A percentile compares a stretch with the other conserved stretches of the same genome.
These are phyloP conservation scores for Pantherophis alleghaniensis DNA, from an alignment of 2,797 vertebrate genomes.

Conservation along the genomic window DNA sequence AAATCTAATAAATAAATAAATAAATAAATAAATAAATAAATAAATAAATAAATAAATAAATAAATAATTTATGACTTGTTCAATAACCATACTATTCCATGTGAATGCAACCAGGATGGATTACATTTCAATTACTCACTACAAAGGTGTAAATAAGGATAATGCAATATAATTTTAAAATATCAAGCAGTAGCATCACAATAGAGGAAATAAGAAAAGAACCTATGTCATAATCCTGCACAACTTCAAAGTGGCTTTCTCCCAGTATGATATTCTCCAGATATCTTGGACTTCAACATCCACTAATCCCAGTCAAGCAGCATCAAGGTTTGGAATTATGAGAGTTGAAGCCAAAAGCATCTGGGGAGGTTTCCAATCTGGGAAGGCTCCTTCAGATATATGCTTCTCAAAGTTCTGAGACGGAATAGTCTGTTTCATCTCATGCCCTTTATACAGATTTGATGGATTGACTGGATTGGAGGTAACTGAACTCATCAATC, in stretches of 20 bases:
- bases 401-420: not conserved
- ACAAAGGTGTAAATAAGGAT: constrained; percentile 3
- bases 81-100: not conserved
- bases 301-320: not conserved
- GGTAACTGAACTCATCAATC: constrained; percentile 24
- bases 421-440: not conserved
- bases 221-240: not conserved
- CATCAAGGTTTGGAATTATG: not conserved
- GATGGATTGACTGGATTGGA: constrained; percentile 27
- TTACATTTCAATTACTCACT: constrained; percentile 15
- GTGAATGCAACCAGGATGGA: not conserved
- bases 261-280: not conserved
- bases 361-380: not conserved
- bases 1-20: too few species aligned
- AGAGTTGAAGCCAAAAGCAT: not conserved
- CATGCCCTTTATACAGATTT: not conserved
- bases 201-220: not conserved
- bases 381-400: not conserved
- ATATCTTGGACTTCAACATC: not conserved
- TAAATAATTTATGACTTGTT: not conserved
- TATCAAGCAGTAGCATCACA: not conserved
- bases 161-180: not conserved
- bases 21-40: too few species aligned
- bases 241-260: not conserved
- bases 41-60: too few species aligned